A percentile compares a stretch with the other conserved stretches of the same genome.
Evolutionary conservation across 2,113 vertebrate species (phyloP).

Genomic region (Myotis yumanensis): DNA sequence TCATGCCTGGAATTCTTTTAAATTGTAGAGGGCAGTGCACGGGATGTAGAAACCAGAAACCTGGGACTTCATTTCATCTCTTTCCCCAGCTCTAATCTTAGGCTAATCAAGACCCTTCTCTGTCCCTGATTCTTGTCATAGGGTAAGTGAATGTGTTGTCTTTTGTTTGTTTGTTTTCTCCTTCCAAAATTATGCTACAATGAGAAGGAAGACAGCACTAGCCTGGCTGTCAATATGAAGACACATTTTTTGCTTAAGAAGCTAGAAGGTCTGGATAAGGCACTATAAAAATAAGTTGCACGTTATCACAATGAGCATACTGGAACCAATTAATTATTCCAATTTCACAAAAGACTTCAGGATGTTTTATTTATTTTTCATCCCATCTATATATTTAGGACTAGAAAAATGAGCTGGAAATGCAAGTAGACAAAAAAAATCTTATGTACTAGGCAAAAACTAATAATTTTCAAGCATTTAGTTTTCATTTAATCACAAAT

Average conservation of each 20-base stretch:
- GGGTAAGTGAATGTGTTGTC: neutral
- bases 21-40: neutral
- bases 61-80: neutral
- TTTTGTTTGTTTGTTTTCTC: neutral
- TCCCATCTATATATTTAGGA: neutral
- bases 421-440: neutral
- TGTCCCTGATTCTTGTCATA: neutral
- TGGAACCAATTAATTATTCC: neutral
- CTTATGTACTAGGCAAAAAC: neutral
- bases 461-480: neutral
- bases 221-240: neutral
- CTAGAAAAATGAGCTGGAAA: neutral
- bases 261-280: neutral
- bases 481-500: neutral
- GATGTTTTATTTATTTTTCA: neutral
- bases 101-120: neutral
- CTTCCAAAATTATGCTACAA: neutral
- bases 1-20: neutral
- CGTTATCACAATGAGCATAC: neutral
- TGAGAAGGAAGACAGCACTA: neutral
- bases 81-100: neutral
- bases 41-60: neutral
- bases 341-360: neutral
- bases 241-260: constrained; percentile 14
- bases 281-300: neutral